Base-by-base conservation (phyloP, 2,113 vertebrate genomes). In the Ifrita kowaldi region DNA sequence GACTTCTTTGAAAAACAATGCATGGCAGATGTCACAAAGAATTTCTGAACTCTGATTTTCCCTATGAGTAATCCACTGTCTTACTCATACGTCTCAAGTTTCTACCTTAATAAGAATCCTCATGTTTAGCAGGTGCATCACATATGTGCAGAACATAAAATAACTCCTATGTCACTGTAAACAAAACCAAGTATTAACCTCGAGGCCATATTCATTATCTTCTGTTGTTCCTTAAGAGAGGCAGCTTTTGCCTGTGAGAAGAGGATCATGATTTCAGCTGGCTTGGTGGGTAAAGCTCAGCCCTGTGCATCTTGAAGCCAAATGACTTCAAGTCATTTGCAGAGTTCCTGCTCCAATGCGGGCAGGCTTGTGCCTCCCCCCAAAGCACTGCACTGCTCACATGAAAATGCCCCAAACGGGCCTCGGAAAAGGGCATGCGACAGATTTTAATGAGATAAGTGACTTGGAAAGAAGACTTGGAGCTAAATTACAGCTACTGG, bases 311-410 rank as follows among this genome's bases (percentile, higher is more conserved):
- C 62, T 67, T 57, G 52, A 78, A 93, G 80, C 69, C 76, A 93
- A 86, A 93, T 79, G 39, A 60, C 63, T 63, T 71, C 0, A 60
- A 95, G 56, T 24, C 37, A 33, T 49, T 56, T 84, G 65, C 77
- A 82, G 53, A 82, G 42, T n/a, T 87, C 87, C 37, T 0, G 0
- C 70, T 68, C 67, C 4, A 2, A 33, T 3, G 32, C 0, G 0
- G 68, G 60, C 15, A 74, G 77, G 52, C 55, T 90, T 28, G 24
- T 77, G 68, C 37, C 55, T 68, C 17, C 39, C 44, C 49, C 1
- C 42, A 87, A 68, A 89, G 65, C 56, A 21, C 57, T 9, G 22
- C 7, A 41, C 64, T 11, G 5, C 65, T 91, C 60, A 17, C 7
- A 62, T 0, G 0, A 70, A 93, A 87, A 74, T 20, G 28, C 84